phyloP scores from a whole-genome alignment of 1,140 invertebrate species.

The Drosophila mayri region DNA sequence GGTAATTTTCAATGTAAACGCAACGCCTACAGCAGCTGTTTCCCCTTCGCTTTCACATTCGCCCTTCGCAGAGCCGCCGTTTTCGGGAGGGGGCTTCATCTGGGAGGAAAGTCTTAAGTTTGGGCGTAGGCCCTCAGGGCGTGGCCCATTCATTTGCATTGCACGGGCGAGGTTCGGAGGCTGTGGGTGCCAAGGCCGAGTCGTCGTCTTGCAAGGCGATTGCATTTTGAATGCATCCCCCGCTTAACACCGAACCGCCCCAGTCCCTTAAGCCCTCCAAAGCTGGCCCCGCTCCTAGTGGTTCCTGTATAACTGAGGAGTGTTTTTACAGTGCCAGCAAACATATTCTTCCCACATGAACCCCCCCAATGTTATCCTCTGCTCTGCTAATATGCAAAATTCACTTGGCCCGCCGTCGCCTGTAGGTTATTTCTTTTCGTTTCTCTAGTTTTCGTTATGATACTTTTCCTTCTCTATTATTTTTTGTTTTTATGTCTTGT shows the following conservation, averaged over 20 bases:
- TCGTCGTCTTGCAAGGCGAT: slow-evolving; percentile 48
- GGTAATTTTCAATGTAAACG: slow-evolving; percentile 82
- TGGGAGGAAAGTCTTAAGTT: slow-evolving; percentile 34
- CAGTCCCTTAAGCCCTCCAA: slow-evolving; percentile 10
- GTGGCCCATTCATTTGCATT: slow-evolving; percentile 73
- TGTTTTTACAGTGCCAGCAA: slow-evolving; percentile 68
- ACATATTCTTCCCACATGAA: slow-evolving; percentile 17
- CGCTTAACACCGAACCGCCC: slow-evolving; percentile 15
- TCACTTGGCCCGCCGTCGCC: slow-evolving; percentile 56
- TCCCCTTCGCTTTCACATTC: slow-evolving; percentile 20
- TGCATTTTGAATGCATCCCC: slow-evolving; percentile 70
- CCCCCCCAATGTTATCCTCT: slow-evolving; percentile 5
- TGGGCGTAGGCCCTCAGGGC: slow-evolving; percentile 55
- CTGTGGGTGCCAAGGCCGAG: slow-evolving; percentile 10
- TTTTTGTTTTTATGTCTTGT: slow-evolving; percentile 18
- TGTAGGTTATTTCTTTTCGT: slow-evolving; percentile 40
- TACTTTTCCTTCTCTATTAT: slow-evolving; percentile 11
- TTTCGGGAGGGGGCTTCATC: slow-evolving; percentile 2
- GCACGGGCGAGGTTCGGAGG: slow-evolving; percentile 10
- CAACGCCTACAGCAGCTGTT: slow-evolving; percentile 69
- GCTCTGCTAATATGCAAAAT: slow-evolving; percentile 74
- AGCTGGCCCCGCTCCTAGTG: slow-evolving; percentile 28
- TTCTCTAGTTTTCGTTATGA: slow-evolving; percentile 15
- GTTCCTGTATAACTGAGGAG: slow-evolving; percentile 48
- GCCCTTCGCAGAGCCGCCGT: background rate